Percentiles rank a stretch among this genome's conserved stretches.
Evolutionary conservation across 2,888 invertebrate species (phyloP).

Genomic region (Elegia similella): DNA sequence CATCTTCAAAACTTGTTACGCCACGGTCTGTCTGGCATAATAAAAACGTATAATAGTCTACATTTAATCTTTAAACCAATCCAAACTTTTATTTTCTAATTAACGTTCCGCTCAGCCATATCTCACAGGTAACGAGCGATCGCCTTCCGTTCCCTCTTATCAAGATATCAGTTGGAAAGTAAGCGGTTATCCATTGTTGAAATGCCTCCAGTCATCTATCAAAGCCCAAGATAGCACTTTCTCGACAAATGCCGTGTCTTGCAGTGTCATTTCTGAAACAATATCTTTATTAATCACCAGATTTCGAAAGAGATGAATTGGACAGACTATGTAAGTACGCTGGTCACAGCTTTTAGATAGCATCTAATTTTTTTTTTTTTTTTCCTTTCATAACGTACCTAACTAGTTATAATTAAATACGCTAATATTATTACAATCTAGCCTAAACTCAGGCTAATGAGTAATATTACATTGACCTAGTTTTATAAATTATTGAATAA

Average conservation of each 20-base stretch:
- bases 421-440: no score
- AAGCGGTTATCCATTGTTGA: background rate
- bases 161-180: constrained; percentile 12
- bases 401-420: no score
- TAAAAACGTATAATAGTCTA: background rate
- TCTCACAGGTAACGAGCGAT: constrained; percentile 5
- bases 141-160: constrained; percentile 2
- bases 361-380: no score
- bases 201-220: constrained; percentile 3
- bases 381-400: no score
- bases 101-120: background rate
- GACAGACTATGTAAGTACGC: no score
- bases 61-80: background rate
- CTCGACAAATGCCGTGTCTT: constrained; percentile 2
- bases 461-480: no score
- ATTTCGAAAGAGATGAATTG: background rate
- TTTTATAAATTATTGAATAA: no score
- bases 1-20: no score
- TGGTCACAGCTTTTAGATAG: no score
- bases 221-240: background rate
- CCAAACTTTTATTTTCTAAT: background rate
- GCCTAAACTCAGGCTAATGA: no score
- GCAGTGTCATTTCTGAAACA: background rate
- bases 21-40: no score
- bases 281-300: background rate